phyloP scores from a whole-genome alignment of 2,888 invertebrate species.

The Lydus trimaculatus region DNA sequence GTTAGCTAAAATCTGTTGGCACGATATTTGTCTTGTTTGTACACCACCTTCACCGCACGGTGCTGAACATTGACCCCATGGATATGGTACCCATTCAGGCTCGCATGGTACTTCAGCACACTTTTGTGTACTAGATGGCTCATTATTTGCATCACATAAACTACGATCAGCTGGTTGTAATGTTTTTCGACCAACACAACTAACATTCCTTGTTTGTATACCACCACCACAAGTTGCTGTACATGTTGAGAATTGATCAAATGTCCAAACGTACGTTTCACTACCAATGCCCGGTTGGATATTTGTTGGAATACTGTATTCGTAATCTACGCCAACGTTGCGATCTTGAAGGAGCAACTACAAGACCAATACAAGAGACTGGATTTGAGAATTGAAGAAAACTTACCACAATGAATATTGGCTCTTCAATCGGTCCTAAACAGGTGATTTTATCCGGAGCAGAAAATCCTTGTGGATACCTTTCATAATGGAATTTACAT shows the following conservation, averaged over 20 bases:
- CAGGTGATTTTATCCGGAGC: conserved; percentile 86
- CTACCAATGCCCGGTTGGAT: conserved; percentile 70
- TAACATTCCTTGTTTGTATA: conserved; percentile 78
- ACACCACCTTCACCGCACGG: conserved; percentile 81
- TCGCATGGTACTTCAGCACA: conserved; percentile 83
- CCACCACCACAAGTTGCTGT: conserved; percentile 92
- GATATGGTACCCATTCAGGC: conserved; percentile 78
- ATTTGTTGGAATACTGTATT: conserved; percentile 86
- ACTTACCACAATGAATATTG: conserved; percentile 83
- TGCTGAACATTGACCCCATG: conserved; percentile 84
- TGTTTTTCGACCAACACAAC: conserved; percentile 79
- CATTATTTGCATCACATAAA: conserved; percentile 79
- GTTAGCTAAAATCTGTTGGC: conserved; percentile 79
- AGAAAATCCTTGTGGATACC: conserved; percentile 80
- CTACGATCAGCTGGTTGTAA: conserved; percentile 74
- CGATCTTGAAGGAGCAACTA: conserved; percentile 83
- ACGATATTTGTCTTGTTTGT: conserved; percentile 76
- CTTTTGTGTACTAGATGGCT: conserved; percentile 73
- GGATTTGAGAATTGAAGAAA: conserved; percentile 7
- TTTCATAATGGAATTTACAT: conserved; percentile 86
- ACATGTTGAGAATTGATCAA: conserved; percentile 80
- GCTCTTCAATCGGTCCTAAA: conserved; percentile 90
- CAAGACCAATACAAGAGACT: conserved; percentile 32
- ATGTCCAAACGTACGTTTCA: conserved; percentile 85
- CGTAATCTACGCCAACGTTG: conserved; percentile 86